Conservation (phyloP, 2,797 vertebrate species). For the Rhabdophis nuchalis region DNA sequence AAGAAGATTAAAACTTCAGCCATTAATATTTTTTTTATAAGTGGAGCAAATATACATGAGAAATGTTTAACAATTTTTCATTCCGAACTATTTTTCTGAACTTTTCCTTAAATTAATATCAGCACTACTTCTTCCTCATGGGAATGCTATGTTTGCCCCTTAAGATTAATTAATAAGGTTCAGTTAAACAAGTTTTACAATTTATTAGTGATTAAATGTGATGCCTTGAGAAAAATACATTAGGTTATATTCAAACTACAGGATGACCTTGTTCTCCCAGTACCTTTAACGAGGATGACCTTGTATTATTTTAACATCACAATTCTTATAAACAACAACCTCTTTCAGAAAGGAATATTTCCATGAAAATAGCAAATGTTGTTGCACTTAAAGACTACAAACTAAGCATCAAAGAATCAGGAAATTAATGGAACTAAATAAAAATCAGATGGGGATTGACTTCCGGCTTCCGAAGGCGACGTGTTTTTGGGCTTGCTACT, state of each 20-base stretch:
- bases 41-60: constrained; percentile 45
- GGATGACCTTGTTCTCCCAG: not conserved
- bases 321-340: not conserved
- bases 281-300: not conserved
- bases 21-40: constrained; percentile 54
- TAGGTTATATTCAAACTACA: constrained; percentile 17
- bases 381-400: not conserved
- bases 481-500: no score
- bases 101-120: constrained; percentile 5
- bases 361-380: not conserved
- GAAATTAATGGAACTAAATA: not conserved
- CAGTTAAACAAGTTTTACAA: not conserved
- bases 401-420: not conserved
- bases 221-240: not conserved
- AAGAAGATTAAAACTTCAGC: constrained; percentile 58
- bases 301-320: not conserved
- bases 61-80: constrained; percentile 44
- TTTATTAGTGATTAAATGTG: not conserved
- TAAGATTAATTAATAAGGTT: not conserved
- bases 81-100: constrained; percentile 35
- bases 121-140: not conserved
- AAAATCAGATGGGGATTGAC: not conserved
- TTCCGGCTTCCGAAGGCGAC: no score
- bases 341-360: not conserved
- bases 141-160: not conserved